Evolutionary conservation across 2,888 invertebrate species (phyloP), one percentile per base, ranked within the genome.

Genomic region (Chymomyza caudatula): DNA sequence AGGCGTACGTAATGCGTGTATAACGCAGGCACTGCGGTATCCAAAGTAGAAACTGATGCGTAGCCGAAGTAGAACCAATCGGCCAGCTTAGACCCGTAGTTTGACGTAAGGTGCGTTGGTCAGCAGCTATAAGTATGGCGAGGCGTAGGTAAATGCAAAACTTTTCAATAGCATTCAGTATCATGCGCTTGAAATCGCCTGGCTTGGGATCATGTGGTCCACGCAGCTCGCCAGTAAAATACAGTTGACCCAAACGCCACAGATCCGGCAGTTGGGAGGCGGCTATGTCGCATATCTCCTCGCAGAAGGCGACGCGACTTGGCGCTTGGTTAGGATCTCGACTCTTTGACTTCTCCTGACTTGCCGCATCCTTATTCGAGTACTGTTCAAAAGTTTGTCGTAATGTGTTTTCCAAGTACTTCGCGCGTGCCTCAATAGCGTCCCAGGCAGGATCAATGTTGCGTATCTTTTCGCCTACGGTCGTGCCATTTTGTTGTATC

Each of bases 361-460:
- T 72, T 5, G 78, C 65, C 0, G 78, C 59, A 59, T 91, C 90
- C 58, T 90, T 90, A 8, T 83, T 84, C 15, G 86, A 75, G 49
- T 88, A 90, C 61, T 88, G 88, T 22, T 90, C 90, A 62, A 89
- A 91, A 0, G 90, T 88, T 54, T 86, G 87, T 2, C 89, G 89
- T 47, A 90, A 90, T 0, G 90, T 89, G 13, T 81, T 73, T 67
- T 90, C 90, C 63, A 98, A 92, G 90, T 96, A 97, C 60, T 95
- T 94, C 68, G 96, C 95, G 71, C 96, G 94, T 69, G 95, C 94
- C 55, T 92, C 93, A 74, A 99, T 95, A 3, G 98, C 98, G 73
- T 96, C 95, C 99, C 99, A 99, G 0, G 98, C 98, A 1, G 98
- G 97, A 91, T 99, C 98, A 5, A 95, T 96, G 3, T 88, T 88